Evolutionary conservation across 2,797 vertebrate genomes (phyloP).

Genomic region (Ptychobarbus kaznakovi): DNA sequence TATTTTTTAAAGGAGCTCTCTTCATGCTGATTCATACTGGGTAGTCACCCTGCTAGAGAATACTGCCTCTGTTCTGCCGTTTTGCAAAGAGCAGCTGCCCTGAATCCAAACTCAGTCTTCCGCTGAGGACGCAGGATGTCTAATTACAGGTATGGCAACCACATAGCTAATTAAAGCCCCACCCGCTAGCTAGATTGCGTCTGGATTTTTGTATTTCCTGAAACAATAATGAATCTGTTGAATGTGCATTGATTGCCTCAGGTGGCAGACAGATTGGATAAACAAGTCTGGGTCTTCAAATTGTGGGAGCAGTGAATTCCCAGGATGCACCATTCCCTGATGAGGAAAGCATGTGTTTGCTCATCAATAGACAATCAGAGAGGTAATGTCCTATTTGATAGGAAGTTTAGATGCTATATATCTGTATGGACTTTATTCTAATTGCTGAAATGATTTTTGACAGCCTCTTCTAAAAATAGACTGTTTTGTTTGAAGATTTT

Average conservation of each 20-base stretch:
- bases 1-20: slow-evolving; percentile 11
- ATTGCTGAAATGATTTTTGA: neutral
- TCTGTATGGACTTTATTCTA: neutral
- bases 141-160: slow-evolving; percentile 29
- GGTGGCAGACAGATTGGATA: slow-evolving; percentile 48
- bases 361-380: slow-evolving; percentile 36
- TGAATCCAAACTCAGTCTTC: slow-evolving; percentile 4
- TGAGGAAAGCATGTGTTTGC: slow-evolving; percentile 25
- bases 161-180: slow-evolving; percentile 37
- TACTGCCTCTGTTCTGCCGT: slow-evolving; percentile 4
- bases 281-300: slow-evolving; percentile 21
- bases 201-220: slow-evolving; percentile 31
- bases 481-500: neutral
- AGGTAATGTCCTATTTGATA: neutral
- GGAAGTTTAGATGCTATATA: neutral
- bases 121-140: neutral
- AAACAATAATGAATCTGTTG: slow-evolving; percentile 38
- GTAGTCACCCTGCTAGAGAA: neutral
- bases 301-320: slow-evolving; percentile 29
- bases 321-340: slow-evolving; percentile 24
- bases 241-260: slow-evolving; percentile 49
- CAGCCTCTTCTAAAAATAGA: neutral
- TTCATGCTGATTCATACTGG: neutral
- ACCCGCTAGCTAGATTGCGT: neutral
- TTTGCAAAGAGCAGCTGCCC: slow-evolving; percentile 11